Evolutionary conservation across 2,888 invertebrate species (phyloP), one percentile per base, ranked within the genome.

Genomic region (Dilophus febrilis): DNA sequence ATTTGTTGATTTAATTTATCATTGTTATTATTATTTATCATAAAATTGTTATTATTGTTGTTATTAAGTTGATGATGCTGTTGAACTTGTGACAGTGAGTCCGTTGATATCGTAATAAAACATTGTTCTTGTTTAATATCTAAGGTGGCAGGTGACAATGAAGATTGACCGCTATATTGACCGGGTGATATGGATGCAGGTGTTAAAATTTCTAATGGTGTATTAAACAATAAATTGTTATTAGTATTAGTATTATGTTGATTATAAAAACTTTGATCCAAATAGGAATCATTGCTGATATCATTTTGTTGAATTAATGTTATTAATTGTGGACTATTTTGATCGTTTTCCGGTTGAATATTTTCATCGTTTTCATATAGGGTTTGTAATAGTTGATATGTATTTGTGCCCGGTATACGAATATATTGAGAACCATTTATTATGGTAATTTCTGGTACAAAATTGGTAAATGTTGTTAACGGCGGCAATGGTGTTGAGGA

Each of bases 301-400:
- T 38, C 35, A 22, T 36, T 36, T 72, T 65, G 46, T 61, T 57
- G 45, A 70, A 29, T 29, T 36, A 19, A 13, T 35, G 33, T 22
- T 22, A 22, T 22, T 22, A 22, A 6, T 22, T 22, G 22, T 22
- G 22, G 22, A n/a, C n/a, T n/a, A n/a, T n/a, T 22, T 4, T 22
- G 22, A 22, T 22, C 5, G 2, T 14, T 12, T 10, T 34, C 51
- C 33, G 72, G 71, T 46, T 68, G 68, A 16, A 66, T 65, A 37
- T 70, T 70, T 48, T 77, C 77, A 44, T 74, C 74, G 54, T 76
- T 72, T 44, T 74, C 73, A 38, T 68, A 55, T 37, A 67, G 66
- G 10, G 69, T 66, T 8, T 72, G 66, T 12, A 76, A 67, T 46
- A 77, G 53, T 49, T 77, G 76, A 51, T 75, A 78, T 4, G 70